Conservation (phyloP, 2,113 vertebrate genomes). For the Apistogramma diplotaenia region DNA sequence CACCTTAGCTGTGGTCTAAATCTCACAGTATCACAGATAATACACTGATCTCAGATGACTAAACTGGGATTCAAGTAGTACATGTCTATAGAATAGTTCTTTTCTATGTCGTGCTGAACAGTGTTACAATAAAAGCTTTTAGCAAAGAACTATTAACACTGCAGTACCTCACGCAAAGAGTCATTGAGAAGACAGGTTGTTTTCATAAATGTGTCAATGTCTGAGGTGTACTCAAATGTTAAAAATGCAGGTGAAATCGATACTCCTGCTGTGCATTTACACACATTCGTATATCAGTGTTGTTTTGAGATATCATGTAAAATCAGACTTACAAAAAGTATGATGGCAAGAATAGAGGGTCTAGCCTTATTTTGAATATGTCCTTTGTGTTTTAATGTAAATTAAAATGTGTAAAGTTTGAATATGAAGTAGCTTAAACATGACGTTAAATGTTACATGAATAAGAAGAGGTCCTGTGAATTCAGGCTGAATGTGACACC, state of each 20-base stretch:
- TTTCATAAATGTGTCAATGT: not conserved
- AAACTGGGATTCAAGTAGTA: slow-evolving; percentile 2
- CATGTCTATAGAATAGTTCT: not conserved
- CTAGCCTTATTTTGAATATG: not conserved
- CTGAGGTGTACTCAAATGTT: not conserved
- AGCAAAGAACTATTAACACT: slow-evolving; percentile 22
- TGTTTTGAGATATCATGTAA: not conserved
- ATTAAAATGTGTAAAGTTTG: not conserved
- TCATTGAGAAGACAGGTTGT: not conserved
- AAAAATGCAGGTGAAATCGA: too few relatives aligned
- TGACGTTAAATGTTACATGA: not conserved
- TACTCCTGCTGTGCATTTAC: too few relatives aligned
- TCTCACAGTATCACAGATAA: slow-evolving; percentile 32
- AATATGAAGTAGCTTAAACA: not conserved
- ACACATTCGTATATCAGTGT: not conserved
- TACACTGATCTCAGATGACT: not conserved
- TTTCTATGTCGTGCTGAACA: not conserved
- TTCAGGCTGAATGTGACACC: not conserved
- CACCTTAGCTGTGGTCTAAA: slow-evolving; percentile 18
- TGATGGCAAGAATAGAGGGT: not conserved
- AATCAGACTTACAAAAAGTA: not conserved
- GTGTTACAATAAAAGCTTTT: slow-evolving; percentile 32
- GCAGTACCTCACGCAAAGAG: not conserved
- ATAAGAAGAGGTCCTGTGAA: not conserved
- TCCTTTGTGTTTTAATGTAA: not conserved